Conservation (phyloP, 2,888 invertebrate genomes). For the Cantharis rustica region DNA sequence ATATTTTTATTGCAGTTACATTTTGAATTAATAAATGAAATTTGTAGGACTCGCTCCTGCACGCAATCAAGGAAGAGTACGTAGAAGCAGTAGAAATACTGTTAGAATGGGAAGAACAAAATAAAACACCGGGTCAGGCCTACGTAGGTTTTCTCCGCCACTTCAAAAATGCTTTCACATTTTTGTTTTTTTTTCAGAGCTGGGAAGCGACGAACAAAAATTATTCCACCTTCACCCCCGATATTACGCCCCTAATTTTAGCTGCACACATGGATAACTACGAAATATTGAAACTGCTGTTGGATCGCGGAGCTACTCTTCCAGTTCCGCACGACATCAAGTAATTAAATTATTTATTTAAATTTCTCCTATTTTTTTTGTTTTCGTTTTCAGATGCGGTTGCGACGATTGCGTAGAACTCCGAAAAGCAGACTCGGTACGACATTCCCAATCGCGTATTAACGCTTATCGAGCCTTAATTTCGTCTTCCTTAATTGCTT, state of each 20-base stretch:
- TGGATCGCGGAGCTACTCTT: constrained; percentile 90
- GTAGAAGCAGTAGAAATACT: constrained; percentile 96
- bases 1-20: background rate
- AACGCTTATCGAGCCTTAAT: constrained; percentile 92
- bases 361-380: constrained; percentile 33
- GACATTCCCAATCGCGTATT: constrained; percentile 85
- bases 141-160: constrained; percentile 67
- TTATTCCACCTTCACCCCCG: constrained; percentile 87
- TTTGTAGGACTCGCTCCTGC: constrained; percentile 81
- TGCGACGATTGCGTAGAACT: constrained; percentile 85
- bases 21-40: background rate
- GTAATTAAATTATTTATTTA: constrained; percentile 59
- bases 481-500: constrained; percentile 90
- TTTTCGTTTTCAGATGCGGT: constrained; percentile 70
- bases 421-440: constrained; percentile 74
- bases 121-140: constrained; percentile 74
- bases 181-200: constrained; percentile 61
- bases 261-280: constrained; percentile 97
- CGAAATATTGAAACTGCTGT: constrained; percentile 91
- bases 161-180: background rate
- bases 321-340: constrained; percentile 92
- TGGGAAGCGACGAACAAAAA: constrained; percentile 84
- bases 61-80: constrained; percentile 97
- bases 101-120: constrained; percentile 85
- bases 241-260: constrained; percentile 93